phyloP scores from a whole-genome alignment of 2,797 vertebrate genomes.

The Takifugu ocellatus region DNA sequence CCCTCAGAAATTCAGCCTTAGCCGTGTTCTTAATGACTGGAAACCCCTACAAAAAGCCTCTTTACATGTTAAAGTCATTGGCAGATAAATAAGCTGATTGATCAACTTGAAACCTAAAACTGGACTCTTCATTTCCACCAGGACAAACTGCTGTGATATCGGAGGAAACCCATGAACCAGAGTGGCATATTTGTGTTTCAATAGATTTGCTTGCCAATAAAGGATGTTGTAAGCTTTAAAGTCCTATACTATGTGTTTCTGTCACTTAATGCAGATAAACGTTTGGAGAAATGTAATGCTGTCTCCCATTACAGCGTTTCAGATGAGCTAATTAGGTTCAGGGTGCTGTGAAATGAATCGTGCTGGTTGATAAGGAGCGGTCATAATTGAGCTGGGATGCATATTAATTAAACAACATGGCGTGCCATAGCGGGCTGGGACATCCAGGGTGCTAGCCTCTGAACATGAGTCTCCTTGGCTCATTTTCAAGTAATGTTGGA shows the following conservation, averaged over 20 bases:
- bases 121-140: conserved; percentile 29
- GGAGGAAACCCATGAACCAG: conserved; percentile 22
- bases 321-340: conserved; percentile 56
- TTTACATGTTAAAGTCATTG: conserved; percentile 24
- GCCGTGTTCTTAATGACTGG: too few species aligned
- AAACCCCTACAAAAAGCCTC: conserved; percentile 16
- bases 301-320: conserved; percentile 35
- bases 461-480: conserved; percentile 1
- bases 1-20: not conserved
- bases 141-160: conserved; percentile 19
- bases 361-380: conserved; percentile 51
- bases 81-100: conserved; percentile 32
- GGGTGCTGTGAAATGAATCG: conserved; percentile 57
- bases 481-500: not conserved
- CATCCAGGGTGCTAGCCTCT: conserved; percentile 51
- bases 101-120: conserved; percentile 7
- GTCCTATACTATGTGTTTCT: conserved; percentile 4
- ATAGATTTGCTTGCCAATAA: conserved; percentile 22
- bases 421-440: conserved; percentile 54
- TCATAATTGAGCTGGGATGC: conserved; percentile 67
- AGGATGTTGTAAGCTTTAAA: conserved; percentile 28
- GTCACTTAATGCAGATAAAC: conserved; percentile 17
- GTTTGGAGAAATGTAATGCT: conserved; percentile 33
- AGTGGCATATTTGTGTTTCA: conserved; percentile 28
- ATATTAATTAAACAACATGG: conserved; percentile 68